A percentile compares a stretch with the other conserved stretches of the same genome.
These are phyloP conservation scores for Peromyscus maniculatus DNA, from an alignment of 2,113 vertebrate genomes.

Conservation along the genomic window DNA sequence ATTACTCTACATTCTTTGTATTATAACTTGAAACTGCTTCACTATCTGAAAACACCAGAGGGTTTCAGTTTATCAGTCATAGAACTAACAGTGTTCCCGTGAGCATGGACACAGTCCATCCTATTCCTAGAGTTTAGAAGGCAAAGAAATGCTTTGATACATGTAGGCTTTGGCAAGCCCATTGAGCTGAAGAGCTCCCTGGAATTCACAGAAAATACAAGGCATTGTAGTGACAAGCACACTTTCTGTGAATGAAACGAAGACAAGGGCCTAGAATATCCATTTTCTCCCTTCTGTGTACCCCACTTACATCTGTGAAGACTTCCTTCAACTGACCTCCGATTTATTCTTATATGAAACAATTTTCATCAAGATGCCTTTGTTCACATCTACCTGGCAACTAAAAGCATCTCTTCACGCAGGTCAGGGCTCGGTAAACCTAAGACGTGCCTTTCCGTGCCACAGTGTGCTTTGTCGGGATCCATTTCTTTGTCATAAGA, in stretches of 20 bases:
- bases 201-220: slow-evolving; percentile 1
- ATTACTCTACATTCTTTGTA: slow-evolving; percentile 55
- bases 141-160: background rate
- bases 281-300: background rate
- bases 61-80: slow-evolving; percentile 32
- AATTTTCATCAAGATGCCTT: background rate
- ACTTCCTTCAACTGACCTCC: background rate
- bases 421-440: background rate
- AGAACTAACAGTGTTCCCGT: slow-evolving; percentile 10
- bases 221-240: slow-evolving; percentile 11
- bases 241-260: background rate
- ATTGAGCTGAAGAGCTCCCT: background rate
- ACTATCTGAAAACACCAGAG: slow-evolving; percentile 39
- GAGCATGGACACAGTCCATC: background rate
- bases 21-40: slow-evolving; percentile 54
- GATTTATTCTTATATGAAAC: slow-evolving; percentile 41
- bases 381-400: slow-evolving; percentile 1
- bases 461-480: background rate
- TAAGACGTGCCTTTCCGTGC: background rate
- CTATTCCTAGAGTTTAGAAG: background rate
- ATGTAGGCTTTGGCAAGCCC: background rate
- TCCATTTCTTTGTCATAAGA: background rate
- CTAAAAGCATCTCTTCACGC: background rate
- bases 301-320: background rate
- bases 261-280: background rate